Evolutionary conservation across 2,113 vertebrate species (phyloP), one percentile per base, ranked within the genome.

Genomic region (Xiphorhynchus elegans): DNA sequence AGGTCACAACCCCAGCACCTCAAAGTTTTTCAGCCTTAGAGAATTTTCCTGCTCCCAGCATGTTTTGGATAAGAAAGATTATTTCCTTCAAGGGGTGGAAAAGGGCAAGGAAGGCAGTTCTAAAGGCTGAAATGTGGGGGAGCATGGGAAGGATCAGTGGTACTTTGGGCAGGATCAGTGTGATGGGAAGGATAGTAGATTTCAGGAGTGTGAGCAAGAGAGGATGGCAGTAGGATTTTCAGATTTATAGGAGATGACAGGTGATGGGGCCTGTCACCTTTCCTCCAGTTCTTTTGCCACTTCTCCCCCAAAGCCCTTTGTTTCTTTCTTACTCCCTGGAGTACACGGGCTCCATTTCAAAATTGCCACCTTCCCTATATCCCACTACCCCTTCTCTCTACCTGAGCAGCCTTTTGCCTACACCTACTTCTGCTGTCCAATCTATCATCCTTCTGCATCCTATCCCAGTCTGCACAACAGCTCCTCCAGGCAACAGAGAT

Each of bases 11-110:
- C 20, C 24, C 1, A 5, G 35, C 23, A 86, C 31, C 35, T 77
- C 76, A 70, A 63, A 33, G 13, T 15, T 88, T 95, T 92, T 55
- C 68, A 70, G 25, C 42, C 35, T 84, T 50, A 47, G 83, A 73
- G 44, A 67, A 40, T 87, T 81, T 84, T 74, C 26, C 33, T 74
- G n/a, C 76, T 58, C 11, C 50, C 55, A 70, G 39, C 25, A 63
- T 0, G 1, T 84, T 92, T 77, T 15, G 55, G 17, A 23, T 26
- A 49, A 90, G 40, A 85, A 91, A 75, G 85, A n/a, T 46, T 17
- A 77, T 56, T 62, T 90, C 87, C 68, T 74, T 31, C 29, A 58
- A 40, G n/a, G 29, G 69, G 17, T 42, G 37, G 35, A 80, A 83
- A 86, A 74, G 31, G 25, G 16, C 50, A 86, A 50, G 42, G 49